A percentile compares a stretch with the other conserved stretches of the same genome.
These are phyloP conservation scores for Drosophila algonquin DNA, from an alignment of 2,888 invertebrate genomes.

Conservation along the genomic window DNA sequence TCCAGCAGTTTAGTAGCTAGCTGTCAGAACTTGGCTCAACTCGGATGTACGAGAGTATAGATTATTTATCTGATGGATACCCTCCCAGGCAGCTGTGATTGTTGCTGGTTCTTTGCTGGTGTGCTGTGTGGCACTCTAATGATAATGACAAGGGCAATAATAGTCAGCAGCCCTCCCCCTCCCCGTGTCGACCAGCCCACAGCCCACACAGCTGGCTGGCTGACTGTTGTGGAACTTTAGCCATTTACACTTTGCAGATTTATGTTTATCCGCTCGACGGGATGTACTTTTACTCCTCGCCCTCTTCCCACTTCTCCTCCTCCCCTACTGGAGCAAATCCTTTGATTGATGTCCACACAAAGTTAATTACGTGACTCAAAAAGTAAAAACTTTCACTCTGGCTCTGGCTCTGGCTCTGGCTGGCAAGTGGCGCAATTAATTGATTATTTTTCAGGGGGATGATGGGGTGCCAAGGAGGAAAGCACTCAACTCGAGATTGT, in stretches of 20 bases:
- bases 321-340: constrained; percentile 16
- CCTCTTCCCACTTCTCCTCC: neutral
- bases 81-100: constrained; percentile 57
- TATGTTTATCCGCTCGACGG: constrained; percentile 72
- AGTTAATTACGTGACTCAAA: constrained; percentile 77
- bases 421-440: constrained; percentile 68
- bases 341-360: constrained; percentile 72
- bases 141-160: constrained; percentile 78
- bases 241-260: constrained; percentile 71
- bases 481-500: constrained; percentile 56
- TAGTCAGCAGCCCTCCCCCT: constrained; percentile 47
- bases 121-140: constrained; percentile 56
- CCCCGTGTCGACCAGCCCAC: constrained; percentile 18
- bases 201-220: constrained; percentile 16
- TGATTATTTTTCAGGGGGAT: constrained; percentile 61
- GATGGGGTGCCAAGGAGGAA: constrained; percentile 39
- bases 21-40: constrained; percentile 47
- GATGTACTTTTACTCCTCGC: constrained; percentile 15
- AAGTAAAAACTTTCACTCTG: constrained; percentile 30
- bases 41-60: constrained; percentile 6
- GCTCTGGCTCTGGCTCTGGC: neutral
- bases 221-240: constrained; percentile 54
- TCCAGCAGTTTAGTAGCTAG: constrained; percentile 60
- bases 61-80: constrained; percentile 37
- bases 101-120: constrained; percentile 37